Percentiles rank a stretch among this genome's conserved stretches.
Conservation (phyloP, 2,888 invertebrate species). For the Boloria euphrosyne region DNA sequence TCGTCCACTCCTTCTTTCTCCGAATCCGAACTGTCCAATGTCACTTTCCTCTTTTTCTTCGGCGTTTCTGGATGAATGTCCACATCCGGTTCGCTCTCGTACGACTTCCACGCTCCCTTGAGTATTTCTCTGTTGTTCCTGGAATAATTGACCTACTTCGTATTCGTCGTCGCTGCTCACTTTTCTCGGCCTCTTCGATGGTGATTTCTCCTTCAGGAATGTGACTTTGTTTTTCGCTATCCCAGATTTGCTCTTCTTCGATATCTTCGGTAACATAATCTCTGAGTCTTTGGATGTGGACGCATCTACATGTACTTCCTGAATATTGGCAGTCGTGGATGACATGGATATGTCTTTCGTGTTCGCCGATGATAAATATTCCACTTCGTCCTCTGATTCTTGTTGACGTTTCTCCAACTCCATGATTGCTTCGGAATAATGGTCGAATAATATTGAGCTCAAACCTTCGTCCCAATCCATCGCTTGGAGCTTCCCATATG, state of each 20-base stretch:
- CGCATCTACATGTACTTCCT: slow-evolving; percentile 26
- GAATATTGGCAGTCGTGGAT: slow-evolving; percentile 36
- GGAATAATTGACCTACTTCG: not conserved
- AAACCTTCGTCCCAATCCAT: slow-evolving; percentile 31
- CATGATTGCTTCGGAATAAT: slow-evolving; percentile 8
- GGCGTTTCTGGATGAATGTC: not conserved
- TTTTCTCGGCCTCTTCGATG: slow-evolving; percentile 7
- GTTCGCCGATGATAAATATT: slow-evolving; percentile 30
- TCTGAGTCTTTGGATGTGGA: slow-evolving; percentile 20
- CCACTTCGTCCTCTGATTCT: not conserved
- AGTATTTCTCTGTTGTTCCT: not conserved
- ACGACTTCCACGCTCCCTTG: not conserved
- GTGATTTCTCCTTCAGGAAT: slow-evolving; percentile 24
- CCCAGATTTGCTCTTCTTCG: not conserved
- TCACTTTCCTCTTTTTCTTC: not conserved
- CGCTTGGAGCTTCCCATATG: slow-evolving; percentile 31
- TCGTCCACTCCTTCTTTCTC: not conserved
- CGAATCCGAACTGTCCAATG: not conserved
- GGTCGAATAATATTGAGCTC: slow-evolving; percentile 4
- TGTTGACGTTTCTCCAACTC: slow-evolving; percentile 3
- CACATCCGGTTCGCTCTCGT: not conserved
- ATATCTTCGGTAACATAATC: not conserved
- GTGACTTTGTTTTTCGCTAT: slow-evolving; percentile 3
- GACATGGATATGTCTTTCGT: slow-evolving; percentile 34
- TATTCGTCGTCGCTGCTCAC: slow-evolving; percentile 10